Conservation (phyloP, 1,140 invertebrate genomes). For the Drosophila gunungcola region DNA sequence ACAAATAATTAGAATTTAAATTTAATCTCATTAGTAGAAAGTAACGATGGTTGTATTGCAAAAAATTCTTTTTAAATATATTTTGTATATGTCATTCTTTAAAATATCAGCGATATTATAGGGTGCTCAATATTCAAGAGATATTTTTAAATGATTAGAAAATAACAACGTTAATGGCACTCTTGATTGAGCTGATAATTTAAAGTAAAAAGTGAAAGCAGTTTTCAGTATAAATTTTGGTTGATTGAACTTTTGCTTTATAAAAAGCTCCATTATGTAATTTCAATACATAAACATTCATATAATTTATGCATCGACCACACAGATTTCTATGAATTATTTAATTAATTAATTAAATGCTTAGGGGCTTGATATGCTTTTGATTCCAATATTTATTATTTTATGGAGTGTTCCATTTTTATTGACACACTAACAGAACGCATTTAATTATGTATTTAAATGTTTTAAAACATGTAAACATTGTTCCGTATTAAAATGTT, state of each 20-base stretch:
- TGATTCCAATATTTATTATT: too few species aligned
- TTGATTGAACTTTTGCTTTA: conserved; percentile 6
- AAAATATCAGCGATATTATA: background rate
- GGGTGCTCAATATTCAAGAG: background rate
- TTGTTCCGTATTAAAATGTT: too few species aligned
- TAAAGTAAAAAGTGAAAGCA: conserved; percentile 23
- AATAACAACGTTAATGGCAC: conserved; percentile 6
- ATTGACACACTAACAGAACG: too few species aligned
- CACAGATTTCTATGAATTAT: background rate
- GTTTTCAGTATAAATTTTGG: conserved; percentile 1
- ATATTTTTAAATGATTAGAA: background rate
- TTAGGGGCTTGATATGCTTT: background rate
- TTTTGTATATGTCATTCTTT: too few species aligned
- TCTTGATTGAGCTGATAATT: conserved; percentile 4
- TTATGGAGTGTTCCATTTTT: too few species aligned
- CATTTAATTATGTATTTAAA: too few species aligned
- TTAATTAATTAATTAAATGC: background rate
- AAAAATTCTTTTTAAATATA: too few species aligned
- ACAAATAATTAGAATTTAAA: background rate
- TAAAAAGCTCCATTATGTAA: background rate
- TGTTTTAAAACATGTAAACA: too few species aligned
- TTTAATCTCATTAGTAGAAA: too few species aligned
- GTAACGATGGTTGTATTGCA: too few species aligned
- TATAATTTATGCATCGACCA: background rate
- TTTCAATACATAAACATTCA: background rate